A percentile compares a stretch with the other conserved stretches of the same genome.
phyloP scores from a whole-genome alignment of 2,888 invertebrate genomes.

The Tetanocera ferruginea region DNA sequence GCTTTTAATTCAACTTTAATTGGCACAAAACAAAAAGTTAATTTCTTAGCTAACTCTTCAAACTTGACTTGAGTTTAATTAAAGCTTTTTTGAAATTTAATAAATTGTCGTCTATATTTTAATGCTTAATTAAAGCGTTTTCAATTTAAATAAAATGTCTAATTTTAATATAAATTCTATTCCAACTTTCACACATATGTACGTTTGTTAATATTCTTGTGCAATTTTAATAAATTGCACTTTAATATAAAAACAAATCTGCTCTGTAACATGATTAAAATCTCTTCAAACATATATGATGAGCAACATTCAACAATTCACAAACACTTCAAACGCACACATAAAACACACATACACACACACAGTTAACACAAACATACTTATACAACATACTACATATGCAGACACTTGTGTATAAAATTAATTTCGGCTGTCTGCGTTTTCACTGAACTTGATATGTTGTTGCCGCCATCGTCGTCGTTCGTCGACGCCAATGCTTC shows the following conservation, averaged over 20 bases:
- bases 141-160: no score
- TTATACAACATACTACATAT: background rate
- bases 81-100: no score
- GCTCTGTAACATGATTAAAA: background rate
- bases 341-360: background rate
- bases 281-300: background rate
- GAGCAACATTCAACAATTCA: background rate
- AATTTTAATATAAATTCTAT: no score
- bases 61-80: no score
- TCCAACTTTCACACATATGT: no score
- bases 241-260: background rate
- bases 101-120: no score
- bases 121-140: no score
- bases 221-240: background rate
- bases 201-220: background rate
- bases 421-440: slow-evolving; percentile 8
- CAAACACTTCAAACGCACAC: background rate
- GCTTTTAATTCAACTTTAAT: no score
- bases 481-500: background rate
- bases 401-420: background rate
- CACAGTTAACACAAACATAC: background rate
- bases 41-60: no score
- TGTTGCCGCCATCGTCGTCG: background rate
- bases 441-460: slow-evolving; percentile 5
- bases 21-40: no score